Percentiles rank a stretch among this genome's conserved stretches.
These are phyloP conservation scores for Egretta garzetta DNA, from an alignment of 2,113 vertebrate species.

Conservation along the genomic window DNA sequence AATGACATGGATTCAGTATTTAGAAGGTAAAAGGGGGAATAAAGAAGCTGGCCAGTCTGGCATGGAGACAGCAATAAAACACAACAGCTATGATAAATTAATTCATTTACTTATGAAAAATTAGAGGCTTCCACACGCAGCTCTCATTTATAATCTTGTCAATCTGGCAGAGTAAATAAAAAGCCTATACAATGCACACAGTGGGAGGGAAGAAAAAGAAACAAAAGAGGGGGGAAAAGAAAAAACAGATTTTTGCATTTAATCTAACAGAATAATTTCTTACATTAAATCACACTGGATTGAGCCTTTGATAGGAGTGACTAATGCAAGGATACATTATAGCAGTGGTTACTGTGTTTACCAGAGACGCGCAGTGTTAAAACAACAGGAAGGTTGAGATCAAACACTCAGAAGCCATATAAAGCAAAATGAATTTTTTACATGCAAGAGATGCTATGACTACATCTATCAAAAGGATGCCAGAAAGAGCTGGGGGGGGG, in stretches of 20 bases:
- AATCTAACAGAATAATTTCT: constrained; percentile 69
- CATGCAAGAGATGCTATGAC: background rate
- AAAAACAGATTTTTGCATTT: constrained; percentile 63
- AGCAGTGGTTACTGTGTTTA: background rate
- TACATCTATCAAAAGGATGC: background rate
- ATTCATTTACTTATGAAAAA: constrained; percentile 89
- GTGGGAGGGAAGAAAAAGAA: constrained; percentile 38
- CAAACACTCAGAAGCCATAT: background rate
- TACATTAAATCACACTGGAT: background rate
- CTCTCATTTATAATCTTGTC: constrained; percentile 89
- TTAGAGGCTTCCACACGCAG: constrained; percentile 83
- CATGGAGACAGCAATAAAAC: constrained; percentile 83
- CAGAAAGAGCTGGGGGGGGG: background rate
- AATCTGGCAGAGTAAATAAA: constrained; percentile 81
- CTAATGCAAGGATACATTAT: constrained; percentile 1
- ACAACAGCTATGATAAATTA: constrained; percentile 84
- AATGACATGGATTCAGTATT: constrained; percentile 89
- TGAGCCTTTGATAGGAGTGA: constrained; percentile 18
- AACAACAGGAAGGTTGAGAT: constrained; percentile 17
- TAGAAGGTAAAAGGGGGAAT: constrained; percentile 77
- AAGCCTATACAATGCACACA: constrained; percentile 71
- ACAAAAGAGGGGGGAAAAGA: constrained; percentile 11
- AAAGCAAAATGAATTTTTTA: background rate
- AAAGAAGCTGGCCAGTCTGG: constrained; percentile 79
- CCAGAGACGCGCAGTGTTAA: background rate